These are phyloP conservation scores for Melanotaenia duboulayi DNA, from an alignment of 2,113 vertebrate genomes.

Conservation along the genomic window DNA sequence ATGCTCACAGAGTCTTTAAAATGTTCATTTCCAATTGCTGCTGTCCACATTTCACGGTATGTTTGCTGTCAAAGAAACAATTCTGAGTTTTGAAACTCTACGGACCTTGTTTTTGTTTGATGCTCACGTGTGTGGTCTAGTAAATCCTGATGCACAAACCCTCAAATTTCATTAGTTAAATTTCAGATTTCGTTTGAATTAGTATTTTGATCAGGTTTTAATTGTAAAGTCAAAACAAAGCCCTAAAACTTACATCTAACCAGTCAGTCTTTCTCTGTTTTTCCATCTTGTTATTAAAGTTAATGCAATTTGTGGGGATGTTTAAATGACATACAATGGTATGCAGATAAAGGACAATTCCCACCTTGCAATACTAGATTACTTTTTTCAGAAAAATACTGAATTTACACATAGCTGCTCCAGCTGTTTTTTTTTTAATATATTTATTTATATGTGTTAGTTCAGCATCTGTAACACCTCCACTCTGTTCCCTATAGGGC, in stretches of 20 bases:
- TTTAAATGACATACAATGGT: conserved; percentile 10
- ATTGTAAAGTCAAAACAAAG: not conserved
- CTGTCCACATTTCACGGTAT: not conserved
- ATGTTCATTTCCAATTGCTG: no score
- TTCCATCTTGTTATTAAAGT: not conserved
- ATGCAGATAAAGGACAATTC: conserved; percentile 23
- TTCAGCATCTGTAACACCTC: conserved; percentile 24
- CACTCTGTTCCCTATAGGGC: not conserved
- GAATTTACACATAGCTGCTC: not conserved
- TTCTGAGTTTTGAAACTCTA: not conserved
- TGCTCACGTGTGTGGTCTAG: conserved; percentile 7
- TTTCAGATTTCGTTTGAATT: not conserved
- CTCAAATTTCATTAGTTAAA: not conserved
- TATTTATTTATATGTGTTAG: not conserved
- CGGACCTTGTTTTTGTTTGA: not conserved
- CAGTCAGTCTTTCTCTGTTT: not conserved
- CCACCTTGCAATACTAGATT: conserved; percentile 9
- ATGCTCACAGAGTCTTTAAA: not conserved
- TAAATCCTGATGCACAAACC: not conserved
- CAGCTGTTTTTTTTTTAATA: not conserved
- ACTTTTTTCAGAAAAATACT: conserved; percentile 5
- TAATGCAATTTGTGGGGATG: conserved; percentile 11
- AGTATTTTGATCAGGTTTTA: not conserved
- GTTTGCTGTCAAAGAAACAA: not conserved
- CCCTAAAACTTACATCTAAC: no score